Evolutionary conservation across 2,113 vertebrate genomes (phyloP), one percentile per base, ranked within the genome.

Genomic region (Pampusana beccarii): DNA sequence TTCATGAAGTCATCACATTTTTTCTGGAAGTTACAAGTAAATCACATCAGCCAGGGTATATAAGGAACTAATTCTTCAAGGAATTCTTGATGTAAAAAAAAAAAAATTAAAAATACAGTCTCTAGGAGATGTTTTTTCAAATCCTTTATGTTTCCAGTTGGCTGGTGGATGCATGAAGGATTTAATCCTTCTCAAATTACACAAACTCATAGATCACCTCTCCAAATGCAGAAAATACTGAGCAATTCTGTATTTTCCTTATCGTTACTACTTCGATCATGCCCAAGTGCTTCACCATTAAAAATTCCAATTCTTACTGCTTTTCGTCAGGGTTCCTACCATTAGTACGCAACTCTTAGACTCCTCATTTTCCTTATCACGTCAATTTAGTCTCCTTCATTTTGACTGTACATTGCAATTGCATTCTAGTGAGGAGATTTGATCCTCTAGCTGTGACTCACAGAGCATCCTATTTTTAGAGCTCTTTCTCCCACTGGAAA

Each of bases 391-490:
- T 62, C 28, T 90, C 64, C 51, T 74, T 86, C 51, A 81, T 12
- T 73, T 70, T 87, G 57, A 75, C 13, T 91, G 51, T 60, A 70
- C 3, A 24, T n/a, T 65, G 31, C 29, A 51, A 73, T 77, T 77
- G 54, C n/a, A 61, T 95, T 67, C 66, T 36, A 72, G 72, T 62
- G 44, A 93, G 64, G n/a, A 89, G 50, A 80, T 66, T 36, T 77
- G 46, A 57, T 64, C 9, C 42, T 31, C 36, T 74, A 64, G 29
- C 57, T 71, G 72, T 92, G 80, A 89, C 42, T 56, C 58, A 80
- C 33, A 58, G 11, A 58, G 14, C 33, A 42, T 66, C 71, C 74
- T 72, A 65, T 73, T 96, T 92, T 93, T 88, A 73, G 36, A 94
- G 29, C 26, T 80, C 29, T 3, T 24, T 80, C n/a, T 46, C 40